Evolutionary conservation across 2,113 vertebrate genomes (phyloP).

Genomic region (Natator depressus): DNA sequence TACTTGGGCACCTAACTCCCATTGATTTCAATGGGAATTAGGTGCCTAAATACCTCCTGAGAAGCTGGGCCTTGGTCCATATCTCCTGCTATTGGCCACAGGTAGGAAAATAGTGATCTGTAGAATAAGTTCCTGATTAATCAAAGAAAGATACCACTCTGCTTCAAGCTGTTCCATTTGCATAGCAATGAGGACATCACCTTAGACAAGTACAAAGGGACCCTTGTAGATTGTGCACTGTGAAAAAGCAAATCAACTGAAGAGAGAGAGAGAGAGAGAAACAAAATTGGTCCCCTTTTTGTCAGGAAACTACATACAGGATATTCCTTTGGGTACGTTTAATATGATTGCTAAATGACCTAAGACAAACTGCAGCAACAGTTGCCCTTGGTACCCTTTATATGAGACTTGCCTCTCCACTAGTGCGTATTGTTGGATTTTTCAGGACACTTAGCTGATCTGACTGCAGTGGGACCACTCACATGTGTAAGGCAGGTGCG

Average conservation of each 20-base stretch:
- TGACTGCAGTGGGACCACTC: background rate
- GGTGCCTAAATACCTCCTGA: too few relatives aligned
- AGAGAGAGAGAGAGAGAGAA: conserved; percentile 14
- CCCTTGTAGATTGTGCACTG: conserved; percentile 31
- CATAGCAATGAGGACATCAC: conserved; percentile 56
- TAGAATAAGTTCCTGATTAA: conserved; percentile 53
- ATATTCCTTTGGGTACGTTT: background rate
- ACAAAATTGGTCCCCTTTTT: conserved; percentile 25
- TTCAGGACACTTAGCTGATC: background rate
- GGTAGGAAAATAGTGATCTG: conserved; percentile 51
- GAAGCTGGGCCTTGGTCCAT: background rate
- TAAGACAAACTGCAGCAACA: background rate
- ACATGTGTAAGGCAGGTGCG: background rate
- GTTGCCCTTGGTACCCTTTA: background rate
- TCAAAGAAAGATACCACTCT: conserved; percentile 31
- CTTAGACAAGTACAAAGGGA: conserved; percentile 55
- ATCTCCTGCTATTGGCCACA: conserved; percentile 23
- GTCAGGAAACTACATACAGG: background rate
- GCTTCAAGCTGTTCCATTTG: conserved; percentile 43
- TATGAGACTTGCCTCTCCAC: background rate
- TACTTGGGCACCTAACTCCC: background rate
- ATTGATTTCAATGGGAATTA: too few relatives aligned
- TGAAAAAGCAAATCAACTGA: conserved; percentile 6
- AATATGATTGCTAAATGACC: conserved; percentile 26
- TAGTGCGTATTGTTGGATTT: background rate